phyloP scores from a whole-genome alignment of 2,888 invertebrate species.

The Ophioninae sp. region DNA sequence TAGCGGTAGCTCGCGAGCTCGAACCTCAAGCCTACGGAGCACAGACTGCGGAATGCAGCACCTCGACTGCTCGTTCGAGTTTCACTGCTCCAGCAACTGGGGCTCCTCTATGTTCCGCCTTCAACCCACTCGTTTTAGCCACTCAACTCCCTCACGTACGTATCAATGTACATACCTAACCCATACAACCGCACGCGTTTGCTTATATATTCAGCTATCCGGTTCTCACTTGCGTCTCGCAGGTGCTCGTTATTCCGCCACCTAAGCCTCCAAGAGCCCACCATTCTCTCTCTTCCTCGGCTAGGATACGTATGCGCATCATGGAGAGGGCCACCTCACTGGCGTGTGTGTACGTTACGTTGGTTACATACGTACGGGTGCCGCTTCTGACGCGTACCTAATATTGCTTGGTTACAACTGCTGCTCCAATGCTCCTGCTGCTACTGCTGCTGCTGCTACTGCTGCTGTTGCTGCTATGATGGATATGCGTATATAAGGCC shows the following conservation, averaged over 20 bases:
- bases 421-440: conserved; percentile 33
- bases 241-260: conserved; percentile 64
- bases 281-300: conserved; percentile 23
- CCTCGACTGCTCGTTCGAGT: conserved; percentile 62
- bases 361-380: conserved; percentile 48
- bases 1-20: conserved; percentile 38
- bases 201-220: conserved; percentile 7
- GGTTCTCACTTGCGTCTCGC: conserved; percentile 44
- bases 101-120: conserved; percentile 40
- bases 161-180: conserved; percentile 7
- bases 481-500: conserved; percentile 9
- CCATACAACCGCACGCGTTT: background rate
- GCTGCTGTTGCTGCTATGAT: conserved; percentile 33
- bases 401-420: conserved; percentile 28
- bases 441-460: conserved; percentile 22
- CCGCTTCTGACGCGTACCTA: conserved; percentile 47
- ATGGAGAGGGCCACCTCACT: conserved; percentile 20
- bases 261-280: conserved; percentile 52
- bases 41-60: conserved; percentile 38
- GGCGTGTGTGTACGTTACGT: conserved; percentile 35
- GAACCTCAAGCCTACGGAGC: conserved; percentile 41
- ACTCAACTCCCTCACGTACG: conserved; percentile 35
- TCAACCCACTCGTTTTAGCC: conserved; percentile 49
- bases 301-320: conserved; percentile 41
- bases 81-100: conserved; percentile 50